Base-by-base conservation (phyloP, 2,888 invertebrate genomes). In the Papilio gigon region DNA sequence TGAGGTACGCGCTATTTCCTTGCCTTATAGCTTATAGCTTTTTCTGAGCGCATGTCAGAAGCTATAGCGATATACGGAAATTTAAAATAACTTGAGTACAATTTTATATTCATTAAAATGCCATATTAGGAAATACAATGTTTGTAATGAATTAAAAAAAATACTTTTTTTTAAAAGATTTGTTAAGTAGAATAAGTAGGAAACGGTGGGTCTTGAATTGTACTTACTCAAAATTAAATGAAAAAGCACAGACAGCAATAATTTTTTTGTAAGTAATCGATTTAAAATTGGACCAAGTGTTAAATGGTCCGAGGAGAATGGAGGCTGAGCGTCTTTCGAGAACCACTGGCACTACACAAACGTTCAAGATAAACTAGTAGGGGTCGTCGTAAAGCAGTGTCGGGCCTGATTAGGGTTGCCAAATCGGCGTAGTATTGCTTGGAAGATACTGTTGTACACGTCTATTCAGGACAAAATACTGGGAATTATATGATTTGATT, bases 1-100 rank as follows among this genome's bases (percentile, higher is more conserved):
- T 72, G 73, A 75, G 73, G 74, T 76, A 73, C 70, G 72, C 73
- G 73, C 75, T 73, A 77, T 76, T 78, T 78, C 78, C 77, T 73
- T 71, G n/a, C n/a, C n/a, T n/a, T n/a, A n/a, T n/a, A n/a, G n/a
- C n/a, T n/a, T n/a, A n/a, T n/a, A n/a, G n/a, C n/a, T n/a, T n/a
- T n/a, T n/a, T n/a, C n/a, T 12, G 8, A 40, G 4, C n/a, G 17
- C 53, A 44, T 65, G 35, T 17, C 14, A 65, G 2, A 9, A 69
- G 69, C 33, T 20, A 17, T 25, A 22, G 68, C 44, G 68, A n/a
- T 20, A 14, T n/a, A n/a, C 53, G 53, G 27, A 8, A n/a, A 14
- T 14, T 14, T 25, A 25, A 47, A 47, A 47, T 25, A 5, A n/a
- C n/a, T n/a, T n/a, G n/a, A n/a, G n/a, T n/a, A n/a, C n/a, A n/a